Conservation (phyloP, 2,888 invertebrate genomes). For the Callyntrura sp. region DNA sequence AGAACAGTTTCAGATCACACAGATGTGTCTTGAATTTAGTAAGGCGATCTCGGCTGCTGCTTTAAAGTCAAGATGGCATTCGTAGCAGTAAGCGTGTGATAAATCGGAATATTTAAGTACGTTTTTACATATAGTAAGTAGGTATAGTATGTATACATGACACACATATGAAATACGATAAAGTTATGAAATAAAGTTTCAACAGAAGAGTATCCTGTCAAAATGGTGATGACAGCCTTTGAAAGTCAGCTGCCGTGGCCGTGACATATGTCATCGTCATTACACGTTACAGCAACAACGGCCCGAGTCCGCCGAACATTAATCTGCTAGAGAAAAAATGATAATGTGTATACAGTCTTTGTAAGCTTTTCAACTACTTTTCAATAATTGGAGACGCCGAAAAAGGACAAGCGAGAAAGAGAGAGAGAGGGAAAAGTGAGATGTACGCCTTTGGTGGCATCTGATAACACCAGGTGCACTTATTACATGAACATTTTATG, state of each 20-base stretch:
- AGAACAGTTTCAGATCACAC: slow-evolving; percentile 25
- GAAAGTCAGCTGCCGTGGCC: slow-evolving; percentile 52
- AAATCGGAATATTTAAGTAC: too few relatives aligned
- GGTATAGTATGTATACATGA: too few relatives aligned
- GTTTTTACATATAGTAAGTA: too few relatives aligned
- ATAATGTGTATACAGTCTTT: too few relatives aligned
- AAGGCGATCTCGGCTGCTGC: not conserved
- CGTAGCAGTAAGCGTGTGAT: too few relatives aligned
- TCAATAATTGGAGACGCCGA: slow-evolving; percentile 17
- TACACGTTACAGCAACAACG: slow-evolving; percentile 51
- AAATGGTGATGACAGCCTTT: slow-evolving; percentile 67
- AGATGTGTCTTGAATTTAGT: slow-evolving; percentile 48
- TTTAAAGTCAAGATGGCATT: slow-evolving; percentile 4
- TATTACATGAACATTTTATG: not conserved
- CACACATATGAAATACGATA: slow-evolving; percentile 32
- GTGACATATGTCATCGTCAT: slow-evolving; percentile 65
- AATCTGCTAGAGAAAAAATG: slow-evolving; percentile 26
- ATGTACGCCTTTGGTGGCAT: slow-evolving; percentile 30
- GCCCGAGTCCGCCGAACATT: slow-evolving; percentile 24
- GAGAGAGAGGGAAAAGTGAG: too few relatives aligned
- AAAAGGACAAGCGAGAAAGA: not conserved
- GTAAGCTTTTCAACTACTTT: not conserved
- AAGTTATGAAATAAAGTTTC: slow-evolving; percentile 39
- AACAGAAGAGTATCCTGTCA: slow-evolving; percentile 54
- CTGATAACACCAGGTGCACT: slow-evolving; percentile 31